These are phyloP conservation scores for Lates calcarifer DNA, from an alignment of 2,113 vertebrate genomes.

Conservation along the genomic window DNA sequence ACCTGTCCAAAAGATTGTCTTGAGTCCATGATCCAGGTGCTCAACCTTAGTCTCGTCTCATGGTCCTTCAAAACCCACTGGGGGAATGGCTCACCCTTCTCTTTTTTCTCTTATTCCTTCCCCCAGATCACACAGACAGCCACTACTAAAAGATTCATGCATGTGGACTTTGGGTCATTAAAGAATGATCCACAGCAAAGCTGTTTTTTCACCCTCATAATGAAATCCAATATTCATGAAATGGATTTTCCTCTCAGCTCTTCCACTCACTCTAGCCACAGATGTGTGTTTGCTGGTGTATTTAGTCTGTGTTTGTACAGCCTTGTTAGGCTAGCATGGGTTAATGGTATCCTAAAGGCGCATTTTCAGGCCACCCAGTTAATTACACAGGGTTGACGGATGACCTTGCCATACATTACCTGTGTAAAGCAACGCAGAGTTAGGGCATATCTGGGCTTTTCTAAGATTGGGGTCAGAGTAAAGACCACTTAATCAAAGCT, in stretches of 20 bases:
- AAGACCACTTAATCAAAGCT: conserved; percentile 73
- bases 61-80: conserved; percentile 54
- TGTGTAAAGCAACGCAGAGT: conserved; percentile 63
- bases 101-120: conserved; percentile 35
- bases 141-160: conserved; percentile 84
- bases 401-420: conserved; percentile 69
- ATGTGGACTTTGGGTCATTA: conserved; percentile 85
- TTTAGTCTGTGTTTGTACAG: conserved; percentile 71
- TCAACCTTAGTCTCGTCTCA: conserved; percentile 47
- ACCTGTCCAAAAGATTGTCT: conserved; percentile 53
- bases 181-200: conserved; percentile 81
- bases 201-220: conserved; percentile 79
- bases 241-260: conserved; percentile 77
- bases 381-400: conserved; percentile 75
- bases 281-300: conserved; percentile 72
- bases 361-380: conserved; percentile 69
- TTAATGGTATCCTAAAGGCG: conserved; percentile 80
- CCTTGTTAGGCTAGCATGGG: conserved; percentile 71
- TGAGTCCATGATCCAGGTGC: conserved; percentile 40
- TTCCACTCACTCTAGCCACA: conserved; percentile 42
- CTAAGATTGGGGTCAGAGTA: conserved; percentile 66
- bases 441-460: conserved; percentile 52
- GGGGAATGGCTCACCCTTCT: conserved; percentile 33
- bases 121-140: conserved; percentile 73
- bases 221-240: conserved; percentile 86